phyloP scores from a whole-genome alignment of 64 coral and sea anemone species.

The Actinia tenebrosa region DNA sequence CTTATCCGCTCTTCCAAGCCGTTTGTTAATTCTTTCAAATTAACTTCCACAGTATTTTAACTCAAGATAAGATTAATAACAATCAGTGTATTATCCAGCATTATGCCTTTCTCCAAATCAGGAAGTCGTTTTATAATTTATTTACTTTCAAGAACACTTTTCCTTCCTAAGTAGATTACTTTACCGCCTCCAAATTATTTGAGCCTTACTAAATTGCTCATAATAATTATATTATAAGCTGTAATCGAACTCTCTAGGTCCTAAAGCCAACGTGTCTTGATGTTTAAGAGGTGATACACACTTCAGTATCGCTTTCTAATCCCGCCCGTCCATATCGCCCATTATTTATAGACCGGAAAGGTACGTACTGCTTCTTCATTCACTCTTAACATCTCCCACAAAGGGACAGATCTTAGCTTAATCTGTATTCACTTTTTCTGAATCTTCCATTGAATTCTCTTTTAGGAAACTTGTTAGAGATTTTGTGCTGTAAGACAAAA shows the following conservation, averaged over 20 bases:
- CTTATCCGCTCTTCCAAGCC: too few species aligned
- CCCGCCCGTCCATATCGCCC: neutral
- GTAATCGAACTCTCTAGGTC: neutral
- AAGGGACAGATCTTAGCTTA: too few species aligned
- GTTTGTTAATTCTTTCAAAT: too few species aligned
- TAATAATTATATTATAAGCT: neutral
- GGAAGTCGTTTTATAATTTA: neutral
- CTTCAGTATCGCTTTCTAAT: neutral
- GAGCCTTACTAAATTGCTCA: neutral
- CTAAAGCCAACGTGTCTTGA: neutral
- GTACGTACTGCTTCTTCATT: too few species aligned
- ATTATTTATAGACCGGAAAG: too few species aligned
- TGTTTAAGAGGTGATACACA: neutral
- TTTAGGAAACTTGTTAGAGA: too few species aligned
- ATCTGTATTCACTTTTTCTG: too few species aligned
- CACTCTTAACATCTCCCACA: too few species aligned
- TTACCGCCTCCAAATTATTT: neutral
- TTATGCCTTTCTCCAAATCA: neutral
- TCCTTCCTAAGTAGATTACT: neutral
- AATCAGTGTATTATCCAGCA: neutral
- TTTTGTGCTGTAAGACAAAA: too few species aligned
- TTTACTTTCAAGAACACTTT: neutral
- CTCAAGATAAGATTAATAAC: neutral
- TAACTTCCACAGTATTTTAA: too few species aligned
- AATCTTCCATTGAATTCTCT: too few species aligned